phyloP scores from a whole-genome alignment of 2,888 invertebrate species.

The Criorhina ranunculi region DNA sequence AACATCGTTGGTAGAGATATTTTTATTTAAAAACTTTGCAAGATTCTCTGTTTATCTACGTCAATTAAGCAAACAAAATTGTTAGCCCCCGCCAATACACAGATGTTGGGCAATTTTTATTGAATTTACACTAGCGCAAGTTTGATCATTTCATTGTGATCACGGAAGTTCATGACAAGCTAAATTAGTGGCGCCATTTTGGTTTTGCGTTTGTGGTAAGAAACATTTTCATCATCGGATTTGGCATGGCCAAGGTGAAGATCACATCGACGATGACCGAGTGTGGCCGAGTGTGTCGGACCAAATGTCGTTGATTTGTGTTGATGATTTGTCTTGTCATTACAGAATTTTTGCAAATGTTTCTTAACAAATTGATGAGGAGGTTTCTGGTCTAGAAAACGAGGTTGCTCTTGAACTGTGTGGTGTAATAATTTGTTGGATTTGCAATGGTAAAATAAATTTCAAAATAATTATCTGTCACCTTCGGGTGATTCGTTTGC shows the following conservation, averaged over 20 bases:
- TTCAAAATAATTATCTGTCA: background rate
- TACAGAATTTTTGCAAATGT: constrained; percentile 1
- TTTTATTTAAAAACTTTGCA: background rate
- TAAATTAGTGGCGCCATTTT: constrained; percentile 57
- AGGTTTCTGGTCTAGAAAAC: background rate
- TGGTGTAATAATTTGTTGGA: background rate
- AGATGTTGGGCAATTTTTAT: constrained; percentile 7
- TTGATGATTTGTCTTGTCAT: constrained; percentile 64
- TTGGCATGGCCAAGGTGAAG: constrained; percentile 55
- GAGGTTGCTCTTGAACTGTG: constrained; percentile 18
- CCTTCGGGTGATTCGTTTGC: too few relatives aligned
- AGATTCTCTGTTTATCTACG: background rate
- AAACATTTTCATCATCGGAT: constrained; percentile 37
- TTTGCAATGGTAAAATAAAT: background rate
- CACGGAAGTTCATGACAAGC: constrained; percentile 36
- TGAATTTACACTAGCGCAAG: background rate
- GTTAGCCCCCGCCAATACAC: background rate
- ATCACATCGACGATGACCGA: constrained; percentile 50
- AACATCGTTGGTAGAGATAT: background rate
- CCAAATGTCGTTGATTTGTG: constrained; percentile 58
- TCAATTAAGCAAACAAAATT: constrained; percentile 3
- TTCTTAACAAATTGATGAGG: background rate
- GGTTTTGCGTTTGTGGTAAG: constrained; percentile 12
- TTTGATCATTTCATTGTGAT: constrained; percentile 6
- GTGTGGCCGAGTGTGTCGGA: constrained; percentile 40